Evolutionary conservation across 2,888 invertebrate species (phyloP).

Genomic region (Caenorhabditis macrosperma): DNA sequence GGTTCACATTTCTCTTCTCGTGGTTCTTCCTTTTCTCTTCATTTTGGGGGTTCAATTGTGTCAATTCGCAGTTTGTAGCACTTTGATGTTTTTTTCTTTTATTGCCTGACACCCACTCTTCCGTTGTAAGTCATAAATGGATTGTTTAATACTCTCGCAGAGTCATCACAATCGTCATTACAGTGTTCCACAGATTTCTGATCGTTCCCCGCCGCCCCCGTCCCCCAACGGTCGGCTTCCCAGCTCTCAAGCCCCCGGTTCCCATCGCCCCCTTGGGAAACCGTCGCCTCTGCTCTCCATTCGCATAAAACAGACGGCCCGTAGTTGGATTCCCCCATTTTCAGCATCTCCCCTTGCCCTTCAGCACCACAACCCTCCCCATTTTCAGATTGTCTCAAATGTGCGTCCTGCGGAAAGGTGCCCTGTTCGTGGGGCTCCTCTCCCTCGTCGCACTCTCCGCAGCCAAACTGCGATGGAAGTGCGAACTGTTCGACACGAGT

Average conservation of each 20-base stretch:
- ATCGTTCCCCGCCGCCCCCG: constrained; percentile 9
- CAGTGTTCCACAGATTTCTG: constrained; percentile 30
- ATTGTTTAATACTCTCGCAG: constrained; percentile 7
- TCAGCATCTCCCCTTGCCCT: background rate
- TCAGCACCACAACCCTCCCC: background rate
- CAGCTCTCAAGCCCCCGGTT: constrained; percentile 20
- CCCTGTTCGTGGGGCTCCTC: constrained; percentile 29
- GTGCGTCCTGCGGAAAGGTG: constrained; percentile 14
- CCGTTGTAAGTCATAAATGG: constrained; percentile 31
- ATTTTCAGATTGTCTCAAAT: constrained; percentile 11
- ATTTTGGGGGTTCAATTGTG: constrained; percentile 4
- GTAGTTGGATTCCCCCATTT: background rate
- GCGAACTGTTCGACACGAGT: constrained; percentile 41
- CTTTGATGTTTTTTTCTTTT: constrained; percentile 33
- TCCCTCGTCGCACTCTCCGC: constrained; percentile 28
- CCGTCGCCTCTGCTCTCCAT: background rate
- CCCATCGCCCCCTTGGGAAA: constrained; percentile 30
- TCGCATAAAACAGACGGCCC: background rate
- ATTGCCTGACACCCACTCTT: constrained; percentile 17
- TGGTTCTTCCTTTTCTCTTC: constrained; percentile 10
- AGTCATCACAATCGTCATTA: no score
- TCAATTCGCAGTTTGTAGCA: constrained; percentile 32
- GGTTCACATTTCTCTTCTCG: background rate
- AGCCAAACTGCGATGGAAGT: constrained; percentile 53
- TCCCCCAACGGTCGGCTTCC: constrained; percentile 21